Evolutionary conservation across 2,797 vertebrate genomes (phyloP).

Genomic region (Xiphorhynchus erythropygius): DNA sequence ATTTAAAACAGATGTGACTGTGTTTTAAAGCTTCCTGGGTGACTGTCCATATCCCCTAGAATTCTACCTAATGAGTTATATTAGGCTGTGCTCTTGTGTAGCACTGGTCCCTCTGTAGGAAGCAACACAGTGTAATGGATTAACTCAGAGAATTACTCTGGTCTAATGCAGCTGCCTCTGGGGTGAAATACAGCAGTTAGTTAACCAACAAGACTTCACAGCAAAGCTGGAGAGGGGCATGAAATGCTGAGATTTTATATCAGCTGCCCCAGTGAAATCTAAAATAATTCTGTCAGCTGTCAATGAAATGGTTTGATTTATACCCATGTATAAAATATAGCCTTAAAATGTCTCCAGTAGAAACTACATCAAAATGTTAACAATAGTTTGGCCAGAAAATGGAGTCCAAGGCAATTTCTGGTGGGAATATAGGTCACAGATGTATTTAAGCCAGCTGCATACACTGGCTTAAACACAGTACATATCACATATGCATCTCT

Average conservation of each 20-base stretch:
- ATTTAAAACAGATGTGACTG: neutral
- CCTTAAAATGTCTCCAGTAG: neutral
- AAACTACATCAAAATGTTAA: slow-evolving; percentile 24
- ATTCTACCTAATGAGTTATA: neutral
- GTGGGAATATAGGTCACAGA: neutral
- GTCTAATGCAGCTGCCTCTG: neutral
- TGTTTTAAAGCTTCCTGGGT: neutral
- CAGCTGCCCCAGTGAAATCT: neutral
- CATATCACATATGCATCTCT: neutral
- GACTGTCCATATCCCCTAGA: neutral
- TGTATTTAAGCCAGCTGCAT: slow-evolving; percentile 20
- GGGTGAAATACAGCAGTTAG: neutral
- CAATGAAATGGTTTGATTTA: neutral
- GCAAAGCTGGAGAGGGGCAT: neutral
- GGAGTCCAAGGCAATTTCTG: neutral
- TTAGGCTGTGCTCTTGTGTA: neutral
- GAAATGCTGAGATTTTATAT: neutral
- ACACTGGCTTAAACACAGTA: neutral
- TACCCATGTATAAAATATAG: neutral
- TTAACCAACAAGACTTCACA: neutral
- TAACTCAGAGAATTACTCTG: neutral
- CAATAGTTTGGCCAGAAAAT: neutral
- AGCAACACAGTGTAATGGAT: neutral
- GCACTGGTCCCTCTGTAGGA: neutral
- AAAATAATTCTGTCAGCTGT: neutral